These are phyloP conservation scores for Sinocyclocheilus anshuiensis DNA, from an alignment of 2,113 vertebrate species.

Conservation along the genomic window DNA sequence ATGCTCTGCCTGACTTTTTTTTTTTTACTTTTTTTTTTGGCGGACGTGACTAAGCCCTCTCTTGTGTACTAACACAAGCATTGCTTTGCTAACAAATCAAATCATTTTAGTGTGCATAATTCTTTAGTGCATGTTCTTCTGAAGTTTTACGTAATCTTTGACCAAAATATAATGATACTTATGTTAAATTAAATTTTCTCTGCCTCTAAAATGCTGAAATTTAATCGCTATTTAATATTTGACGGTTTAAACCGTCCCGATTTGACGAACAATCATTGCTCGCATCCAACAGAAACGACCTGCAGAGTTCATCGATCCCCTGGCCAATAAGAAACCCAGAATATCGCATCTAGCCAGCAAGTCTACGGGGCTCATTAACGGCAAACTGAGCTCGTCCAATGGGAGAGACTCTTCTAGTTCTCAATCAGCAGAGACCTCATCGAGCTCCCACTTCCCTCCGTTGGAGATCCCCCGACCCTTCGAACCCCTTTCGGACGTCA, in stretches of 20 bases:
- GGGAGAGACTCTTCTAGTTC: conserved; percentile 73
- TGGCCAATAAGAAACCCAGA: conserved; percentile 90
- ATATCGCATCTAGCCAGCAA: conserved; percentile 89
- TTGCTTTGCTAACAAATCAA: too few species aligned
- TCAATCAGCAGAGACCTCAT: conserved; percentile 60
- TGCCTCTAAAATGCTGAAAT: neutral
- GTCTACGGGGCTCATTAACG: conserved; percentile 80
- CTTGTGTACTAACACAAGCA: neutral
- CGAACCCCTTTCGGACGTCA: conserved; percentile 86
- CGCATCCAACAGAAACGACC: conserved; percentile 82
- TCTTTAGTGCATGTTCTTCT: neutral
- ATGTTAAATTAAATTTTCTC: neutral
- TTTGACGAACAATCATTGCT: neutral
- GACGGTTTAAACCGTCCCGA: neutral
- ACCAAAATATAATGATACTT: neutral
- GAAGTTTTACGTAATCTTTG: neutral
- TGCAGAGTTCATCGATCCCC: conserved; percentile 89
- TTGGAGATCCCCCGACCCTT: conserved; percentile 83
- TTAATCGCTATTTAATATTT: neutral
- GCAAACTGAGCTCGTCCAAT: conserved; percentile 80
- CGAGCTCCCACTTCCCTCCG: conserved; percentile 71
- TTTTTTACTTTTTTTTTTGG: too few species aligned
- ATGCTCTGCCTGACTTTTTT: neutral
- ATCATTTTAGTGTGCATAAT: neutral
- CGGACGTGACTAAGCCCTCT: neutral